Percentiles rank a stretch among this genome's conserved stretches.
These are phyloP conservation scores for Apaloderma vittatum DNA, from an alignment of 2,113 vertebrate genomes.

Conservation along the genomic window DNA sequence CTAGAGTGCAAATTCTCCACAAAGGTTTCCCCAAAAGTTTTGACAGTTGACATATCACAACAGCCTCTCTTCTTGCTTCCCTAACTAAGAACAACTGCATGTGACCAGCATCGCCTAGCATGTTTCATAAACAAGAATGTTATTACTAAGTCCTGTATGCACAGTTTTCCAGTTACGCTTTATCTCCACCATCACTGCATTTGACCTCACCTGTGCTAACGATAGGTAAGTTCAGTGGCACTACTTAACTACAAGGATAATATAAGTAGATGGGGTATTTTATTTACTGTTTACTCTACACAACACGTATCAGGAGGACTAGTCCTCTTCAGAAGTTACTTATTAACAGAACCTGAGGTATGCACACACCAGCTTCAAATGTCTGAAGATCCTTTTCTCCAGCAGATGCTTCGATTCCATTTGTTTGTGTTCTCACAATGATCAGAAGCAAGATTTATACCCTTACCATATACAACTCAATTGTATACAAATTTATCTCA, in stretches of 20 bases:
- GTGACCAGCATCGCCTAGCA: neutral
- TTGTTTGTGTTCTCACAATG: neutral
- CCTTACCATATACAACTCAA: neutral
- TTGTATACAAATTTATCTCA: neutral
- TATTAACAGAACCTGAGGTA: neutral
- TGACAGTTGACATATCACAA: neutral
- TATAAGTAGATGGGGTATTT: neutral
- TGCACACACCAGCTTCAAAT: neutral
- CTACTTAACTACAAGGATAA: neutral
- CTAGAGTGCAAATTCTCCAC: neutral
- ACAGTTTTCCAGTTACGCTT: neutral
- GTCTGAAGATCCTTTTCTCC: neutral
- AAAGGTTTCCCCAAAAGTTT: neutral
- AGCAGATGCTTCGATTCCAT: neutral
- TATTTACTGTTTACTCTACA: neutral
- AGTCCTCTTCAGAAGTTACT: neutral
- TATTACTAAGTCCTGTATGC: neutral
- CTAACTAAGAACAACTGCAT: neutral
- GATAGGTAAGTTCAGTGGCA: neutral
- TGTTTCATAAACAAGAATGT: neutral
- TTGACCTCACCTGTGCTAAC: neutral
- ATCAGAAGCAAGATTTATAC: neutral
- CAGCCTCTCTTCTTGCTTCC: neutral
- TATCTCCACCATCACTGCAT: neutral
- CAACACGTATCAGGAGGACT: neutral